Conservation (phyloP, 2,113 vertebrate genomes). For the Buteo buteo region DNA sequence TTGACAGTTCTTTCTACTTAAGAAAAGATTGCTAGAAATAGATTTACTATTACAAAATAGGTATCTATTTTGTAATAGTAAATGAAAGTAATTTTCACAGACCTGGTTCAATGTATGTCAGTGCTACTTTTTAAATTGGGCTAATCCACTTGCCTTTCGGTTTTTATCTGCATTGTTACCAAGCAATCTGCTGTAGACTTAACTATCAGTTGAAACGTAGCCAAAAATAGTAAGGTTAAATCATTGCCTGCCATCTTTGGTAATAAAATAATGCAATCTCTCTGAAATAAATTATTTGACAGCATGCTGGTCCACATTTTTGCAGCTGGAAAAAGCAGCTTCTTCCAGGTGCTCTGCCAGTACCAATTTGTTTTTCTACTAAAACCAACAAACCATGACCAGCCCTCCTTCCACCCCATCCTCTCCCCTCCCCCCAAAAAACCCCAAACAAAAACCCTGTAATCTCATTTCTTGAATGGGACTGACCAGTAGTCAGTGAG, state of each 20-base stretch:
- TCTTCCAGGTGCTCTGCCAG: background rate
- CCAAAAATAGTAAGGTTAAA: background rate
- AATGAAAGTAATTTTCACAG: background rate
- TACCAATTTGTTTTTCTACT: background rate
- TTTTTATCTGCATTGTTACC: background rate
- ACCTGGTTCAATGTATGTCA: background rate
- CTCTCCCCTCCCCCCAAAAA: background rate
- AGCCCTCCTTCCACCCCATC: background rate
- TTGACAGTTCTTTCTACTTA: background rate
- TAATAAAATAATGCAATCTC: background rate
- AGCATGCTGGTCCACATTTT: background rate
- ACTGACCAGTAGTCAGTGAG: background rate
- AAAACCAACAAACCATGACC: background rate
- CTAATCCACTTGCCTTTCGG: background rate
- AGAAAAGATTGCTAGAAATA: background rate
- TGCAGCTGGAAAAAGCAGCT: background rate
- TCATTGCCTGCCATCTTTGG: background rate
- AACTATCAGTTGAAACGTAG: background rate
- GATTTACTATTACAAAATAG: background rate
- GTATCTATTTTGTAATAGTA: background rate
- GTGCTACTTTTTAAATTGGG: background rate
- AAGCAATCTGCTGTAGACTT: background rate
- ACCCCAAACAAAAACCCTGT: accelerated
- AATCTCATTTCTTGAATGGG: background rate
- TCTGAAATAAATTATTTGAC: background rate